phyloP scores from a whole-genome alignment of 2,888 invertebrate genomes.

The Opisthograptis luteolata region DNA sequence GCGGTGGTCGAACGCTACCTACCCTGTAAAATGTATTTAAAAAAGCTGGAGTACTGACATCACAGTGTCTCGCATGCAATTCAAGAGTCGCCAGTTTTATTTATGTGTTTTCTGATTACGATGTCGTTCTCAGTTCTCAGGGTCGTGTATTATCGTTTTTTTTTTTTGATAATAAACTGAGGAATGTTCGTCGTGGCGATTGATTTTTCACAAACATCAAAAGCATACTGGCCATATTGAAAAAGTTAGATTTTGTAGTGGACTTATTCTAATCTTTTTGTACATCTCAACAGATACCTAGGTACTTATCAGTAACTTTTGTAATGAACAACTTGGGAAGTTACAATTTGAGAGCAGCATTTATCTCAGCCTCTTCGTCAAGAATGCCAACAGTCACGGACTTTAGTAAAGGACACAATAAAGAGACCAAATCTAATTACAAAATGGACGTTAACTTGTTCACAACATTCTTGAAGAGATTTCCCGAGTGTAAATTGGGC shows the following conservation, averaged over 20 bases:
- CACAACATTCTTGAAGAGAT: conserved; percentile 40
- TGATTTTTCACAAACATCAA: conserved; percentile 21
- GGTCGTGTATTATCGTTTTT: conserved; percentile 38
- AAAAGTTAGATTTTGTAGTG: background rate
- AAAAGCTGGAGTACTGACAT: conserved; percentile 35
- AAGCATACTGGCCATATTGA: conserved; percentile 17
- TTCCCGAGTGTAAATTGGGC: conserved; percentile 60
- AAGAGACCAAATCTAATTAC: conserved; percentile 36
- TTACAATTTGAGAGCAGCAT: conserved; percentile 2
- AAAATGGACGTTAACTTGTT: conserved; percentile 34
- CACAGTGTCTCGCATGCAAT: conserved; percentile 49
- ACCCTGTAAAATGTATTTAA: too few relatives aligned
- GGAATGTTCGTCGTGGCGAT: conserved; percentile 19
- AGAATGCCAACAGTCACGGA: conserved; percentile 21
- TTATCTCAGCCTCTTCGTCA: conserved; percentile 7
- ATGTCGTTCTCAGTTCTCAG: conserved; percentile 46
- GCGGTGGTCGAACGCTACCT: too few relatives aligned
- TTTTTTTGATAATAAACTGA: conserved; percentile 42
- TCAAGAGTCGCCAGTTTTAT: conserved; percentile 56
- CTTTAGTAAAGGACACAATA: conserved; percentile 33
- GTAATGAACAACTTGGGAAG: background rate
- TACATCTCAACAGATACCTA: too few relatives aligned
- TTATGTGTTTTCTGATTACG: conserved; percentile 53
- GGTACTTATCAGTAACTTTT: conserved; percentile 2
- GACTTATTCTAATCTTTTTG: background rate